A percentile compares a stretch with the other conserved stretches of the same genome.
Conservation (phyloP, 2,797 vertebrate species). For the Tokudaia muenninki region DNA sequence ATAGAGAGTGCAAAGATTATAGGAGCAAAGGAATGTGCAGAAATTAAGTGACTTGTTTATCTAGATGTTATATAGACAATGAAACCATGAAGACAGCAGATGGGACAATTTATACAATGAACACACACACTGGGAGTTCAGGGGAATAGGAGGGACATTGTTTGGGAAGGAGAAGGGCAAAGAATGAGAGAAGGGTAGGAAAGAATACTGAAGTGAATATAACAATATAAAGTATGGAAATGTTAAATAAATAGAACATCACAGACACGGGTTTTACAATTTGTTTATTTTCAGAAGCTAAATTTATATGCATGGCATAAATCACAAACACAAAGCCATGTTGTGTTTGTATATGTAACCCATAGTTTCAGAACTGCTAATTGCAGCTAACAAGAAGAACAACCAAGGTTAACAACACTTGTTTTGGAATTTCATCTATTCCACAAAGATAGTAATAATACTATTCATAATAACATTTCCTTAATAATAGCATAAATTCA, state of each 20-base stretch:
- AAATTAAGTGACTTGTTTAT: not conserved
- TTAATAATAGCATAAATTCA: no score
- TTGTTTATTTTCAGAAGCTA: conserved; percentile 1
- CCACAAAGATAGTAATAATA: not conserved
- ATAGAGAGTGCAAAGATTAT: not conserved
- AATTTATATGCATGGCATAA: not conserved
- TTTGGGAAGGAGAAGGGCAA: not conserved
- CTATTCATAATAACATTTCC: not conserved
- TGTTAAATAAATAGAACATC: not conserved
- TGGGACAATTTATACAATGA: not conserved
- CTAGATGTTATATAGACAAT: not conserved
- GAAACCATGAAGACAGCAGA: not conserved
- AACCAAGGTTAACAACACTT: not conserved
- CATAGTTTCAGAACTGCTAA: not conserved
- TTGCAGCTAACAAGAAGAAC: not conserved
- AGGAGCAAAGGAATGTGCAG: not conserved
- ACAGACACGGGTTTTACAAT: not conserved
- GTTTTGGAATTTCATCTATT: not conserved
- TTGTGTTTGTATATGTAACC: not conserved
- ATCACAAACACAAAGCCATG: not conserved
- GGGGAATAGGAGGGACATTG: not conserved
- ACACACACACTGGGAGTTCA: no score
- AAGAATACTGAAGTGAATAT: not conserved
- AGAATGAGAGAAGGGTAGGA: no score
- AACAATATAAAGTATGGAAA: not conserved